A percentile compares a stretch with the other conserved stretches of the same genome.
Conservation (phyloP, 2,797 vertebrate species). For the Cichlasoma orientale region DNA sequence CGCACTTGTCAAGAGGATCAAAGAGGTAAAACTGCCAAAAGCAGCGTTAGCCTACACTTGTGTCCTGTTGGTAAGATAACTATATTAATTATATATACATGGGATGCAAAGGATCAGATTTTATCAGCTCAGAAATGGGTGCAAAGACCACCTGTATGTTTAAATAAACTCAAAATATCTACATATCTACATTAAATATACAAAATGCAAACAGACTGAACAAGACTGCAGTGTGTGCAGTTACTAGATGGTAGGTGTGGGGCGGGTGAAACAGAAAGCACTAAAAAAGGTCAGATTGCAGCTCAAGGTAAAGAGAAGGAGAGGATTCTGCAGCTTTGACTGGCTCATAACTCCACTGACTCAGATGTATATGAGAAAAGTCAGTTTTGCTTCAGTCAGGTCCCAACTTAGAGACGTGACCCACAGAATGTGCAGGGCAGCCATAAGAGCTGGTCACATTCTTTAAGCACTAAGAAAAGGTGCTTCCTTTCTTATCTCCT, state of each 20-base stretch:
- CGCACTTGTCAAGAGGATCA: slow-evolving; percentile 91
- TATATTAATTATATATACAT: neutral
- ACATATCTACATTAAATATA: neutral
- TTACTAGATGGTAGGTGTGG: neutral
- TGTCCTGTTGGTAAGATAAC: neutral
- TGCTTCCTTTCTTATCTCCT: neutral
- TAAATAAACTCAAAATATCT: neutral
- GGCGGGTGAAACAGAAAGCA: neutral
- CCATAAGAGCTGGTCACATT: neutral
- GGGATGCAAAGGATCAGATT: neutral
- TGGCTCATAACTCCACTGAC: neutral
- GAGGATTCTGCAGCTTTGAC: neutral
- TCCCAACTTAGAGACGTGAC: neutral
- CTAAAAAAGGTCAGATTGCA: neutral
- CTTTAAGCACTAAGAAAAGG: neutral
- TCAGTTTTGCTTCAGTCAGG: neutral
- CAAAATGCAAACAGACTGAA: neutral
- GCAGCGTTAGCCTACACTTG: neutral
- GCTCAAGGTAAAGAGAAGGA: neutral
- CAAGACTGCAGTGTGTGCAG: neutral
- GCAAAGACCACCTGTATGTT: neutral
- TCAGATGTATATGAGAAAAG: neutral
- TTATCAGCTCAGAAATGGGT: neutral
- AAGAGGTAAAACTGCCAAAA: slow-evolving; percentile 81
- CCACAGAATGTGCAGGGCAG: neutral